These are phyloP conservation scores for Conomelus anceps DNA, from an alignment of 2,888 invertebrate species.

Conservation along the genomic window DNA sequence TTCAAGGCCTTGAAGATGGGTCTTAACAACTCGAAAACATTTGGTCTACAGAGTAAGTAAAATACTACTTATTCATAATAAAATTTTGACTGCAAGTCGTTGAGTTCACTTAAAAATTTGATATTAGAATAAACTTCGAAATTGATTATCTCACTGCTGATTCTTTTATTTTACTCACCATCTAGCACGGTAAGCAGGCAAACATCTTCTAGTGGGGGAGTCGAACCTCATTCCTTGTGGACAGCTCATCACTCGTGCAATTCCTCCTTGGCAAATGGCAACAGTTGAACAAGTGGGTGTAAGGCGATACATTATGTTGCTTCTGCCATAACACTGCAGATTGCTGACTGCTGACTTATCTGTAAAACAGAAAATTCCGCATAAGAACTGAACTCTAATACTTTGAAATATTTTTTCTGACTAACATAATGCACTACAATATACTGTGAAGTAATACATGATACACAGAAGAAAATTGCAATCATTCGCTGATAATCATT, in stretches of 20 bases:
- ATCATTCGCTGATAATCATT: no score
- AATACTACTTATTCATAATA: no score
- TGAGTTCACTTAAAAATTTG: no score
- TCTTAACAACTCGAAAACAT: no score
- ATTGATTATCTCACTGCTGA: neutral
- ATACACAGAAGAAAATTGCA: no score
- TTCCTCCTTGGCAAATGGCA: conserved; percentile 40
- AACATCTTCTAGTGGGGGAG: conserved; percentile 40
- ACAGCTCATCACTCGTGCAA: conserved; percentile 42
- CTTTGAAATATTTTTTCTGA: neutral
- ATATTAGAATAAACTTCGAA: neutral
- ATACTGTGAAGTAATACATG: no score
- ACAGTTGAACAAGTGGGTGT: conserved; percentile 42
- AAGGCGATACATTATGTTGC: conserved; percentile 37
- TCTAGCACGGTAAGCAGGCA: conserved; percentile 40
- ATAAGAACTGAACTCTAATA: neutral
- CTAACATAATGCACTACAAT: no score
- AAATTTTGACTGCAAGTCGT: no score
- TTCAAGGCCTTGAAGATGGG: no score
- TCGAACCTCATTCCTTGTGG: conserved; percentile 42
- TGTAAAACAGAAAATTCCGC: neutral
- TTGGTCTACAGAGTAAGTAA: no score
- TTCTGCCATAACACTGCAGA: neutral
- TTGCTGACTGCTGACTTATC: neutral
- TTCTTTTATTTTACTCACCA: conserved; percentile 39